Conservation (phyloP, 2,888 invertebrate species). For the Ethmia dodecea region DNA sequence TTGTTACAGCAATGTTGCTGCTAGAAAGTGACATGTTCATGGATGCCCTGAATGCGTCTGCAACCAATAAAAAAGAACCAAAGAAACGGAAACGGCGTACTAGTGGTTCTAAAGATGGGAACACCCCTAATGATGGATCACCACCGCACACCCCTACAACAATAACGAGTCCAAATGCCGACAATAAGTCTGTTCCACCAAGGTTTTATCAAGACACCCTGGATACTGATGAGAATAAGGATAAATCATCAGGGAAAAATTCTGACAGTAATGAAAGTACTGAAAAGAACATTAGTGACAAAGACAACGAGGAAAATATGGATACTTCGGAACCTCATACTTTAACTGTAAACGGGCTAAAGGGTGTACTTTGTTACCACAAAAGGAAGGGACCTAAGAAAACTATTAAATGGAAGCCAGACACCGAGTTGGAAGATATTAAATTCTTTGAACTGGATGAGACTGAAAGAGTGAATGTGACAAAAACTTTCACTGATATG, state of each 20-base stretch:
- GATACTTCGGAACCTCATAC: slow-evolving; percentile 58
- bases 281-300: slow-evolving; percentile 27
- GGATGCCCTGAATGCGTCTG: slow-evolving; percentile 90
- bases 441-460: slow-evolving; percentile 97
- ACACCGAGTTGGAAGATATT: slow-evolving; percentile 86
- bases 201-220: slow-evolving; percentile 95
- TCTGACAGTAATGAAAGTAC: slow-evolving; percentile 24
- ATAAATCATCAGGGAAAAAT: slow-evolving; percentile 47
- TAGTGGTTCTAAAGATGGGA: slow-evolving; percentile 83
- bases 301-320: slow-evolving; percentile 47
- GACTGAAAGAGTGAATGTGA: slow-evolving; percentile 96
- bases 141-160: slow-evolving; percentile 76
- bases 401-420: slow-evolving; percentile 88
- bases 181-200: slow-evolving; percentile 77
- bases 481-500: slow-evolving; percentile 93
- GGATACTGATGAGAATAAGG: slow-evolving; percentile 81
- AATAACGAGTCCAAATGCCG: slow-evolving; percentile 58
- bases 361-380: slow-evolving; percentile 85
- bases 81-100: slow-evolving; percentile 88
- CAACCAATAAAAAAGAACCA: slow-evolving; percentile 85
- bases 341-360: slow-evolving; percentile 78
- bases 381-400: slow-evolving; percentile 89
- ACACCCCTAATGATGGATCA: slow-evolving; percentile 61
- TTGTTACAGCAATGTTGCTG: slow-evolving; percentile 83
- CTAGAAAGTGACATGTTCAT: slow-evolving; percentile 96